Conservation (phyloP, 1,140 invertebrate genomes). For the Glomeris maerens region DNA sequence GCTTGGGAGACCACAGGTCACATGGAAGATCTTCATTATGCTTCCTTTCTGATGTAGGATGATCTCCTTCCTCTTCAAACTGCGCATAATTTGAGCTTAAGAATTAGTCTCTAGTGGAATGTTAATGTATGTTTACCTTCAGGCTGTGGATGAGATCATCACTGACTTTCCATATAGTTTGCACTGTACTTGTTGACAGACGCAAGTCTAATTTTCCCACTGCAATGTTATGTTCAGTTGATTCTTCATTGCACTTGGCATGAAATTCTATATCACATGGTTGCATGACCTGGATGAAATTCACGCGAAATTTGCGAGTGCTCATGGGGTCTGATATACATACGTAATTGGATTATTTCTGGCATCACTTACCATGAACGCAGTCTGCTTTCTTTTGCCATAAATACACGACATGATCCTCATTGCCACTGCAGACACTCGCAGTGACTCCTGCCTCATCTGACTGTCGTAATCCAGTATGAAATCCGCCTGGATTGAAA, state of each 20-base stretch:
- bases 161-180: conserved; percentile 41
- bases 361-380: conserved; percentile 18
- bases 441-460: conserved; percentile 45
- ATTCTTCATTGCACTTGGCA: conserved; percentile 46
- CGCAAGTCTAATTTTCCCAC: conserved; percentile 53
- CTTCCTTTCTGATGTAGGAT: neutral
- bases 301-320: conserved; percentile 1
- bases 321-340: no score
- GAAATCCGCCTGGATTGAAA: conserved; percentile 44
- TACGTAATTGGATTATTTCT: neutral
- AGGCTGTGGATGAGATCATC: conserved; percentile 1
- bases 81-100: neutral
- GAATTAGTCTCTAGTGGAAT: neutral
- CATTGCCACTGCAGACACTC: conserved; percentile 46
- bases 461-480: conserved; percentile 55
- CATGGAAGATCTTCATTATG: conserved; percentile 31
- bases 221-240: conserved; percentile 41
- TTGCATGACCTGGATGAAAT: conserved; percentile 37
- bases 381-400: conserved; percentile 18
- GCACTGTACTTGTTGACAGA: conserved; percentile 54
- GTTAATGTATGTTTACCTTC: conserved; percentile 26
- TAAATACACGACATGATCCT: conserved; percentile 39
- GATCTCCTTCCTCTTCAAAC: conserved; percentile 1
- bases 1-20: conserved; percentile 62
- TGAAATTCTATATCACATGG: conserved; percentile 59